A percentile compares a stretch with the other conserved stretches of the same genome.
phyloP scores from a whole-genome alignment of 2,113 vertebrate genomes.

The Scomber scombrus region DNA sequence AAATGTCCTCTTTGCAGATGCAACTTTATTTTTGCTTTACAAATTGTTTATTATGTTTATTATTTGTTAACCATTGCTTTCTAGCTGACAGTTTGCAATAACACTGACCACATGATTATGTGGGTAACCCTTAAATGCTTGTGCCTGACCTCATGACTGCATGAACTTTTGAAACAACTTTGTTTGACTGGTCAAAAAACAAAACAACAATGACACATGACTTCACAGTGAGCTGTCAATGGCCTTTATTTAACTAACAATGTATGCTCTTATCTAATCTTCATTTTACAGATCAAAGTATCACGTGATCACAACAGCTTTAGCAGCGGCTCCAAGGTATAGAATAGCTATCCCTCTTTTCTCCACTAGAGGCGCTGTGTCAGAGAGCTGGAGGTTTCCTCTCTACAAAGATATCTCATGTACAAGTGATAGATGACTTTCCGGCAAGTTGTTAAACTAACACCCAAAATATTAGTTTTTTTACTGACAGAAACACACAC shows the following conservation, averaged over 20 bases:
- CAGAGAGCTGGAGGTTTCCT: neutral
- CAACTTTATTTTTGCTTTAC: neutral
- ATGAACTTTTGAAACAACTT: neutral
- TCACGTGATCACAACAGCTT: neutral
- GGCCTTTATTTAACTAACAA: neutral
- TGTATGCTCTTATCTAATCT: neutral
- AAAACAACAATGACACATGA: neutral
- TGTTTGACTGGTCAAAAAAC: neutral
- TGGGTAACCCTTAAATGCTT: neutral
- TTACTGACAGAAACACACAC: accelerated
- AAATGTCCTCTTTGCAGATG: neutral
- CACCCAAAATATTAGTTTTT: accelerated
- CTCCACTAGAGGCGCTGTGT: conserved; percentile 44
- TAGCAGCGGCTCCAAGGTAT: no score
- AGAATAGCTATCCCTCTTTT: neutral
- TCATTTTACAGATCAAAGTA: neutral
- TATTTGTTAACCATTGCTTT: neutral
- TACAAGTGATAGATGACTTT: conserved; percentile 9
- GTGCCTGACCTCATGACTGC: neutral
- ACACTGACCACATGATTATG: neutral
- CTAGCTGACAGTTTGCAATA: neutral
- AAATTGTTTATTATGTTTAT: neutral
- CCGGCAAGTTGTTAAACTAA: neutral
- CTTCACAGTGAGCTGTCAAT: neutral
- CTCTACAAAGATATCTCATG: conserved; percentile 56